Percentiles rank a stretch among this genome's conserved stretches.
Evolutionary conservation across 1,140 invertebrate species (phyloP).

Genomic region (Aphaenogaster floridana): DNA sequence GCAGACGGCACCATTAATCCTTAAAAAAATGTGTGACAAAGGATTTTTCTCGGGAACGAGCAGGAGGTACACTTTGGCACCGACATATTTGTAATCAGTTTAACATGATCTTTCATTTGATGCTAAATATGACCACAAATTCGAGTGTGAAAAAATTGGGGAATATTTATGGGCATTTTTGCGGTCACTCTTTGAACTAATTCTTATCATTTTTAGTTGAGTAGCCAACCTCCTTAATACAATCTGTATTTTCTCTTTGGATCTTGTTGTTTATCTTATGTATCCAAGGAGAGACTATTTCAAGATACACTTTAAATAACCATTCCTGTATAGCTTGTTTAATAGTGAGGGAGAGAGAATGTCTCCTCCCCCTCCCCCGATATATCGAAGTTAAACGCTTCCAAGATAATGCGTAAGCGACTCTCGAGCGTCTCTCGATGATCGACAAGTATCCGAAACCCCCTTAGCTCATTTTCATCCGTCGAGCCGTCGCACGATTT

Average conservation of each 20-base stretch:
- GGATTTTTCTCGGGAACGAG: no score
- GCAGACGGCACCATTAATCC: no score
- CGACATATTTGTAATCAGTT: no score
- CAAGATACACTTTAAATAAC: background rate
- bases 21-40: no score
- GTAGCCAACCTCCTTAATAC: background rate
- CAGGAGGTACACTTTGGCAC: no score
- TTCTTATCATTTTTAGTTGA: no score
- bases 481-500: background rate
- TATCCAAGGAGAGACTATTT: background rate
- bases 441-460: constrained; percentile 13
- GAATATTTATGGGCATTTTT: no score
- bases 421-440: constrained; percentile 14
- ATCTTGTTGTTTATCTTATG: background rate
- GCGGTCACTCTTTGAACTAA: no score
- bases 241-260: background rate
- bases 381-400: background rate
- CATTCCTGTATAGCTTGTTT: background rate
- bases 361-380: background rate
- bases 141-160: no score
- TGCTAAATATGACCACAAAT: no score
- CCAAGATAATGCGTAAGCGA: background rate
- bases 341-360: constrained; percentile 2
- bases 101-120: no score
- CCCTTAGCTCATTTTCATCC: background rate